These are phyloP conservation scores for Protomyctophum bolini DNA, from an alignment of 2,113 vertebrate genomes.

Conservation along the genomic window DNA sequence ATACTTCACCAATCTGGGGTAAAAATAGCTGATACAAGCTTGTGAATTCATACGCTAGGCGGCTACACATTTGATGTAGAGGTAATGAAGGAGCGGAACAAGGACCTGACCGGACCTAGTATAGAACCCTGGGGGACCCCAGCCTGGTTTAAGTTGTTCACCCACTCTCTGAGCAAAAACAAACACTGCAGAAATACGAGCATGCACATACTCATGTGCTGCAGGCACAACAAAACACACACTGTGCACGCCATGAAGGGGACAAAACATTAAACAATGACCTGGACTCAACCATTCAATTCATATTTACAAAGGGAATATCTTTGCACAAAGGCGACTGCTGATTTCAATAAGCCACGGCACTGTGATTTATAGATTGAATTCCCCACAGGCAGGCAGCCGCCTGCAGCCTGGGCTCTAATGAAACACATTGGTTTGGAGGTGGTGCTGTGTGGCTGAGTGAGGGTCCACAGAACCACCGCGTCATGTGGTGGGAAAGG, in stretches of 20 bases:
- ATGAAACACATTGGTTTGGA: constrained; percentile 70
- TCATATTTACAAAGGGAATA: constrained; percentile 40
- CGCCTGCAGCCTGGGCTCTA: constrained; percentile 48
- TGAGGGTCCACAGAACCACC: constrained; percentile 41
- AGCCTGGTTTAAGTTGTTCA: too few species aligned
- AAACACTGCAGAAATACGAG: not conserved
- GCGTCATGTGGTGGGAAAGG: constrained; percentile 53
- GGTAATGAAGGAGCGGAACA: too few species aligned
- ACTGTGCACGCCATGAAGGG: not conserved
- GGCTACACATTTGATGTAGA: too few species aligned
- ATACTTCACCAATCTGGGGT: too few species aligned
- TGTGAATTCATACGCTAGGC: not conserved
- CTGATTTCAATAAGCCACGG: constrained; percentile 62
- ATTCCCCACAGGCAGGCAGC: constrained; percentile 46
- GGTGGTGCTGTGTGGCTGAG: constrained; percentile 39
- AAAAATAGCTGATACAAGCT: too few species aligned
- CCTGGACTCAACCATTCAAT: constrained; percentile 20
- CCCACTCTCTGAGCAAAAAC: not conserved
- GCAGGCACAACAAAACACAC: not conserved
- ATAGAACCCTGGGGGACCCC: too few species aligned
- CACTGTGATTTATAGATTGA: constrained; percentile 65
- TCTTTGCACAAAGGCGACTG: constrained; percentile 33
- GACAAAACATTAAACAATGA: too few species aligned
- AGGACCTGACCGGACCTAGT: too few species aligned
- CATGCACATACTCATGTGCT: not conserved